Conservation (phyloP, 2,888 invertebrate genomes). For the Trichopoda pennipes region DNA sequence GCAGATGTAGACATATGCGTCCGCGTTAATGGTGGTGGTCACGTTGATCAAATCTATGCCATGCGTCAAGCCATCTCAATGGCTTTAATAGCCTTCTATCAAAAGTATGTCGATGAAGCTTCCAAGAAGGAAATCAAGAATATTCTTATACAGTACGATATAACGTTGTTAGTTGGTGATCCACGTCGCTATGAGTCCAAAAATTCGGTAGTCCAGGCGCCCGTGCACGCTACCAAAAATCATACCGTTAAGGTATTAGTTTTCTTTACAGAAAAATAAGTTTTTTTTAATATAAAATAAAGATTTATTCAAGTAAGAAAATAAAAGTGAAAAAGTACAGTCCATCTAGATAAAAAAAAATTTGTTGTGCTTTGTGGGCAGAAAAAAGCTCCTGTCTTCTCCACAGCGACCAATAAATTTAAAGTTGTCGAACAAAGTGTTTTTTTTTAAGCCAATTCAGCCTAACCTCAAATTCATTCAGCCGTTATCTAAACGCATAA, state of each 20-base stretch:
- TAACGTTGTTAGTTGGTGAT: slow-evolving; percentile 98
- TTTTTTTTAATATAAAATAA: slow-evolving; percentile 53
- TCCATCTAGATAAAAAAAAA: too few species aligned
- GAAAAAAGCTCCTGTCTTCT: too few species aligned
- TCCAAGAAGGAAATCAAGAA: slow-evolving; percentile 99
- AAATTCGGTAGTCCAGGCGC: slow-evolving; percentile 99
- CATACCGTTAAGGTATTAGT: slow-evolving; percentile 94
- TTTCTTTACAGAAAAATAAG: slow-evolving; percentile 29
- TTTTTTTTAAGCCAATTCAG: too few species aligned
- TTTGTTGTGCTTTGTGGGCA: too few species aligned
- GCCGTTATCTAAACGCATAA: too few species aligned
- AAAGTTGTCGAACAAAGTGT: too few species aligned
- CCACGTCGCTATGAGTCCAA: slow-evolving; percentile 99
- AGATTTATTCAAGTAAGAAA: too few species aligned
- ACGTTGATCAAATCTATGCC: slow-evolving; percentile 99
- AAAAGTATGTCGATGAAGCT: slow-evolving; percentile 99
- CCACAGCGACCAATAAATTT: too few species aligned
- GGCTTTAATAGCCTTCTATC: slow-evolving; percentile 98
- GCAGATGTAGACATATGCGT: slow-evolving; percentile 98
- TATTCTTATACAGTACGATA: slow-evolving; percentile 98
- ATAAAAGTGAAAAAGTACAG: too few species aligned
- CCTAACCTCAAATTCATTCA: too few species aligned
- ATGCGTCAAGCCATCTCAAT: slow-evolving; percentile 99
- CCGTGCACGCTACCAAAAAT: slow-evolving; percentile 99
- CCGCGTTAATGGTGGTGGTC: slow-evolving; percentile 98